Evolutionary conservation across 2,797 vertebrate species (phyloP).

Genomic region (Acanthurus tractus): DNA sequence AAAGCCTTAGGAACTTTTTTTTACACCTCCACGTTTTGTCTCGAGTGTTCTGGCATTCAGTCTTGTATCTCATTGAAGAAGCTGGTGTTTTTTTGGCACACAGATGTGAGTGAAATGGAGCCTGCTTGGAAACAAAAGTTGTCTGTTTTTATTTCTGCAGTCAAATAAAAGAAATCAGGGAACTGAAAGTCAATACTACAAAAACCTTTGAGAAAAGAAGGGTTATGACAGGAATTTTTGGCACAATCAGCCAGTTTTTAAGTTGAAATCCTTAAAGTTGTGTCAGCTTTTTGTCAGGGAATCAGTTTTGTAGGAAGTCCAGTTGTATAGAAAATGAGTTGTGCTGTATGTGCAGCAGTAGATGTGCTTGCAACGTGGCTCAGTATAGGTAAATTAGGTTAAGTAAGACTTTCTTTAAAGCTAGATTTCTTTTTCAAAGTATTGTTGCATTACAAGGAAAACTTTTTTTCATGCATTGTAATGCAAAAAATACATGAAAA

Average conservation of each 20-base stretch:
- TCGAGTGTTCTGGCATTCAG: background rate
- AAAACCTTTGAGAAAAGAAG: background rate
- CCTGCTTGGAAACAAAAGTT: no score
- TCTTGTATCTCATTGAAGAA: background rate
- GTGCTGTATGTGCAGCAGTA: background rate
- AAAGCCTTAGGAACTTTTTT: constrained; percentile 20
- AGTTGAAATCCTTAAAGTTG: background rate
- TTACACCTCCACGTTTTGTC: background rate
- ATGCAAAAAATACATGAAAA: background rate
- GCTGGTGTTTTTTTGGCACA: background rate
- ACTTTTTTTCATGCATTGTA: background rate
- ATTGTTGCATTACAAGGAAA: background rate
- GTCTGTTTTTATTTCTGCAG: no score
- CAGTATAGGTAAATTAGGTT: background rate
- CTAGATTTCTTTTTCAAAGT: constrained; percentile 1
- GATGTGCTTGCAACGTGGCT: background rate
- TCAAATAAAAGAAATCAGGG: no score
- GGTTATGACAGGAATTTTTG: background rate
- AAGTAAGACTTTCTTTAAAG: background rate
- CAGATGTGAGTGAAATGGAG: no score
- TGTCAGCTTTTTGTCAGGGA: background rate
- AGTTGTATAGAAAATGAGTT: background rate
- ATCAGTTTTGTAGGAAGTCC: background rate
- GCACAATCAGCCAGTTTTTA: background rate
- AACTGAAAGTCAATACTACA: no score